A percentile compares a stretch with the other conserved stretches of the same genome.
These are phyloP conservation scores for Turritopsis rubra DNA, from an alignment of 30 jellyfish, hydroid and myxozoan species.

Conservation along the genomic window DNA sequence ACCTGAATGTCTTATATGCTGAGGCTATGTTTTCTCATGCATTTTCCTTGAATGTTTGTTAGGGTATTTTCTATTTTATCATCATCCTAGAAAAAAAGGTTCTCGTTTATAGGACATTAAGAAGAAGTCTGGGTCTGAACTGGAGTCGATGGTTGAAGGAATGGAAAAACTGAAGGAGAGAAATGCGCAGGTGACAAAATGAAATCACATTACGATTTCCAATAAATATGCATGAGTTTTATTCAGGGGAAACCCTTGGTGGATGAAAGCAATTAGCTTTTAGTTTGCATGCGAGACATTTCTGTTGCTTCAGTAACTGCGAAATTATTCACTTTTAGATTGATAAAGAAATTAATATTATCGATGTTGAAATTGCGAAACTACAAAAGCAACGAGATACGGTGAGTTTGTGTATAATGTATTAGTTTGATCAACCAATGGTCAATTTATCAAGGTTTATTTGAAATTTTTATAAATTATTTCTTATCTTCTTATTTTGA, in stretches of 20 bases:
- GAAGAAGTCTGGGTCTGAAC: conserved; percentile 57
- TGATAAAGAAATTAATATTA: conserved; percentile 36
- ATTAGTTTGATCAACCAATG: too few species aligned
- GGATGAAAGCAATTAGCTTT: too few species aligned
- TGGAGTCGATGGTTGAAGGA: conserved; percentile 53
- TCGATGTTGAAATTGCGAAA: conserved; percentile 48
- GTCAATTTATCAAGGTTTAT: too few species aligned
- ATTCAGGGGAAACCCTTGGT: not conserved
- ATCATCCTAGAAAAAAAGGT: not conserved
- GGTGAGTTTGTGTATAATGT: conserved; percentile 32
- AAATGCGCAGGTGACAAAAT: conserved; percentile 35
- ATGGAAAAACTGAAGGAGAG: conserved; percentile 45
- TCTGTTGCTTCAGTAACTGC: too few species aligned
- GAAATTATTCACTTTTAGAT: too few species aligned
- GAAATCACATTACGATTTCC: not conserved
- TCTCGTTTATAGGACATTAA: conserved; percentile 48
- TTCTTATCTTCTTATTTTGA: too few species aligned
- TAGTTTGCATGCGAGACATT: too few species aligned
- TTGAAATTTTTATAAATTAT: too few species aligned
- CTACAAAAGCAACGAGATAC: conserved; percentile 68
- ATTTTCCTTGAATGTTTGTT: not conserved
- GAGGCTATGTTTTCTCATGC: too few species aligned
- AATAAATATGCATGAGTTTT: not conserved
- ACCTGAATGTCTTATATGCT: too few species aligned
- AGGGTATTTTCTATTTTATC: not conserved